These are phyloP conservation scores for Lottia gigantea DNA, from an alignment of 2,888 invertebrate genomes.

Conservation along the genomic window DNA sequence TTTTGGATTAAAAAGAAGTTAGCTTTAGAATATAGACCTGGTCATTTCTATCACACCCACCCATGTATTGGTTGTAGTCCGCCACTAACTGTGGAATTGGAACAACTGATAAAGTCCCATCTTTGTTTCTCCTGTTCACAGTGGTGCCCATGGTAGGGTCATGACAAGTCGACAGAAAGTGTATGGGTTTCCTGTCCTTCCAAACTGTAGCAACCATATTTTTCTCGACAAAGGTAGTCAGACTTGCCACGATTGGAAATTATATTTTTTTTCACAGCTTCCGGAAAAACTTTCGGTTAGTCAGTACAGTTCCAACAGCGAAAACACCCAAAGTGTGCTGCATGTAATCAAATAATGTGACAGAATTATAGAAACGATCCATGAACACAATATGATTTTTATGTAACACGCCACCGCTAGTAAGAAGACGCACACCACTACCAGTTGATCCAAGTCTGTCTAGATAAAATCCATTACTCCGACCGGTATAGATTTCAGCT, in stretches of 20 bases:
- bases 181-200: conserved; percentile 24
- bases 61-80: conserved; percentile 25
- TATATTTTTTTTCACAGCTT: not conserved
- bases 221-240: not conserved
- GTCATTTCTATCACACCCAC: conserved; percentile 28
- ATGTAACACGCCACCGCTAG: conserved; percentile 11
- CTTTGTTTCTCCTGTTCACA: conserved; percentile 12
- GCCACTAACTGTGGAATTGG: conserved; percentile 19
- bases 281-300: not conserved
- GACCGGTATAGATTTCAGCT: too few relatives aligned
- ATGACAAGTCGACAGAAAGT: conserved; percentile 21
- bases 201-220: conserved; percentile 14
- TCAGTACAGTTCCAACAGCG: conserved; percentile 5
- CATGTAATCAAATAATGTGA: conserved; percentile 22
- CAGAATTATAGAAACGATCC: conserved; percentile 23
- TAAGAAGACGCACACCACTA: too few relatives aligned
- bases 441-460: too few relatives aligned
- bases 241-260: not conserved
- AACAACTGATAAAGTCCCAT: conserved; percentile 2
- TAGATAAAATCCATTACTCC: too few relatives aligned
- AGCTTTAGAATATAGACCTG: conserved; percentile 29
- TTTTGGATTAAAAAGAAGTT: too few relatives aligned
- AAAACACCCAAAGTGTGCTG: not conserved
- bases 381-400: conserved; percentile 20
- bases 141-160: conserved; percentile 11